These are phyloP conservation scores for Drosophila fulvimacula DNA, from an alignment of 2,888 invertebrate genomes.

Conservation along the genomic window DNA sequence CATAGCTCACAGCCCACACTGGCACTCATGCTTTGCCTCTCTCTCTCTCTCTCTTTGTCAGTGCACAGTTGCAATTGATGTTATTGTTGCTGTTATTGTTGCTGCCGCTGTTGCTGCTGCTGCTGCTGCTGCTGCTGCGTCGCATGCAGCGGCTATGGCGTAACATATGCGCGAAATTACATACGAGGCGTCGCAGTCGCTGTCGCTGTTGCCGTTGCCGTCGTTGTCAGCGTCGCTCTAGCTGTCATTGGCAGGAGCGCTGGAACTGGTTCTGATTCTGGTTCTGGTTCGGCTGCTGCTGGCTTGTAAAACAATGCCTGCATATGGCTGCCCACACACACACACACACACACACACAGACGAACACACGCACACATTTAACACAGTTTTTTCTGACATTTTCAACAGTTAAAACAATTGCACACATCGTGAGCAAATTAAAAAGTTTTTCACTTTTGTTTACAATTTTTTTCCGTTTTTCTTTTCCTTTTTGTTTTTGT, in stretches of 20 bases:
- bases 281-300: conserved; percentile 38
- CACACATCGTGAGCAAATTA: conserved; percentile 30
- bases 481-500: neutral
- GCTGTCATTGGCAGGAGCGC: conserved; percentile 48
- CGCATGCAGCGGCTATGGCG: conserved; percentile 46
- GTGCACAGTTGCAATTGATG: conserved; percentile 42
- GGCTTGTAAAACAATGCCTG: conserved; percentile 62
- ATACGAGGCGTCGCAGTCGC: conserved; percentile 53
- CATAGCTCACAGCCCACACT: conserved; percentile 8
- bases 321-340: conserved; percentile 49
- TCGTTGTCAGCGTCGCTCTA: conserved; percentile 26
- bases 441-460: conserved; percentile 32
- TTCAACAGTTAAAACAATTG: conserved; percentile 44
- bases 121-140: conserved; percentile 24
- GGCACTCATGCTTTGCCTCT: neutral
- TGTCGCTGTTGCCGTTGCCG: conserved; percentile 20
- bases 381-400: neutral
- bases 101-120: conserved; percentile 24
- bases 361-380: neutral
- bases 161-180: conserved; percentile 81
- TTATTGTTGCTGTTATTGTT: conserved; percentile 41
- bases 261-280: conserved; percentile 22
- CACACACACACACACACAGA: neutral
- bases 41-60: neutral
- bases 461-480: neutral